Evolutionary conservation across 2,113 vertebrate species (phyloP).

Genomic region (Enhydra lutris): DNA sequence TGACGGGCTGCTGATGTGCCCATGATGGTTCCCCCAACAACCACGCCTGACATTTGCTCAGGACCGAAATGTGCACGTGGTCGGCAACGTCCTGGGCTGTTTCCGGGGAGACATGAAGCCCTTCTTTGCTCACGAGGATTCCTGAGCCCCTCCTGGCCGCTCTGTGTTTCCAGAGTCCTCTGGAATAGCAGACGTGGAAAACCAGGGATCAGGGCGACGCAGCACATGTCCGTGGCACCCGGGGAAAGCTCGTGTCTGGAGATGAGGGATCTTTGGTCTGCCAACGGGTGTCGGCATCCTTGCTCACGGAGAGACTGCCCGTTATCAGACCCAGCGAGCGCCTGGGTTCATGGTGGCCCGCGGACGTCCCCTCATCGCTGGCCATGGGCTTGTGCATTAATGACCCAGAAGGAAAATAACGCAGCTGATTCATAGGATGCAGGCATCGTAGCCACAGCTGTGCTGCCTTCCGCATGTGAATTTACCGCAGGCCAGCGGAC

Average conservation of each 20-base stretch:
- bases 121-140: not conserved
- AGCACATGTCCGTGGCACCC: fast-evolving
- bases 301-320: fast-evolving
- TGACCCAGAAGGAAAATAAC: not conserved
- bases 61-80: too few species aligned
- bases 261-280: not conserved
- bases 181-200: not conserved
- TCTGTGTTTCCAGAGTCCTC: fast-evolving
- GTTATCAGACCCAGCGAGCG: not conserved
- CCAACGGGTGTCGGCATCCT: fast-evolving
- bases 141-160: not conserved
- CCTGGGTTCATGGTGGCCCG: not conserved
- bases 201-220: not conserved
- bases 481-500: too few species aligned
- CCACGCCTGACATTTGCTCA: not conserved
- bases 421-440: not conserved
- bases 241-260: not conserved
- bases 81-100: not conserved
- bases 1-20: fast-evolving
- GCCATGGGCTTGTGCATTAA: not conserved
- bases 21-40: fast-evolving
- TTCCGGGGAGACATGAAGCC: not conserved
- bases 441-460: not conserved
- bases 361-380: not conserved
- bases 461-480: not conserved